phyloP scores from a whole-genome alignment of 2,797 vertebrate species.

The Leucoraja ocellata region DNA sequence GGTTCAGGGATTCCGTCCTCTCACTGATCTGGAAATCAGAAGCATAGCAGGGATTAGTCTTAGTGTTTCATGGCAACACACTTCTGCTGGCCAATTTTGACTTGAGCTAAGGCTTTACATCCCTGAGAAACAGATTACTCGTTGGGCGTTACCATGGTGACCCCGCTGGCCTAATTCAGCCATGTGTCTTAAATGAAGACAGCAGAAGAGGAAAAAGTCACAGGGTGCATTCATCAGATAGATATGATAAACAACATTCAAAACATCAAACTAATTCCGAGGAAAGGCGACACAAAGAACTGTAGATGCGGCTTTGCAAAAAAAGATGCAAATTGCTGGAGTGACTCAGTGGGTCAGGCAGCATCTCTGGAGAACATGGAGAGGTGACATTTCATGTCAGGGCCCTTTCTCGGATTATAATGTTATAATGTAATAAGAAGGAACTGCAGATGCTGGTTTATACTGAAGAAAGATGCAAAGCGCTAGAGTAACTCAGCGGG shows the following conservation, averaged over 20 bases:
- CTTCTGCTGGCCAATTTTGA: constrained; percentile 8
- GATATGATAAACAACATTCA: background rate
- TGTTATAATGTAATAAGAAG: too few relatives aligned
- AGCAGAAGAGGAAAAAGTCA: background rate
- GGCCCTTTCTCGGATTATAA: too few relatives aligned
- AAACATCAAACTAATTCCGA: background rate
- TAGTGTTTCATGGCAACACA: background rate
- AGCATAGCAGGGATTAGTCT: background rate
- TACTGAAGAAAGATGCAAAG: too few relatives aligned
- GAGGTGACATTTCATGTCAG: too few relatives aligned
- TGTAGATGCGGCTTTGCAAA: too few relatives aligned
- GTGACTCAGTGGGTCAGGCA: too few relatives aligned
- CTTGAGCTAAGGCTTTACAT: background rate
- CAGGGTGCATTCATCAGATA: background rate
- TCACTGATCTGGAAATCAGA: constrained; percentile 63
- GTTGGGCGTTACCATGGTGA: constrained; percentile 13
- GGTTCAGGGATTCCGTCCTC: constrained; percentile 72
- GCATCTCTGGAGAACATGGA: too few relatives aligned
- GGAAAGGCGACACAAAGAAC: too few relatives aligned
- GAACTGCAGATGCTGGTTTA: too few relatives aligned
- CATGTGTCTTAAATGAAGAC: background rate
- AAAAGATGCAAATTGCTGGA: too few relatives aligned
- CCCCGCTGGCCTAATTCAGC: background rate
- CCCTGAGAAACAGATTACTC: background rate
- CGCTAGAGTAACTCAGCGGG: too few relatives aligned